These are phyloP conservation scores for Hipposideros larvatus DNA, from an alignment of 2,797 vertebrate genomes.

Conservation along the genomic window DNA sequence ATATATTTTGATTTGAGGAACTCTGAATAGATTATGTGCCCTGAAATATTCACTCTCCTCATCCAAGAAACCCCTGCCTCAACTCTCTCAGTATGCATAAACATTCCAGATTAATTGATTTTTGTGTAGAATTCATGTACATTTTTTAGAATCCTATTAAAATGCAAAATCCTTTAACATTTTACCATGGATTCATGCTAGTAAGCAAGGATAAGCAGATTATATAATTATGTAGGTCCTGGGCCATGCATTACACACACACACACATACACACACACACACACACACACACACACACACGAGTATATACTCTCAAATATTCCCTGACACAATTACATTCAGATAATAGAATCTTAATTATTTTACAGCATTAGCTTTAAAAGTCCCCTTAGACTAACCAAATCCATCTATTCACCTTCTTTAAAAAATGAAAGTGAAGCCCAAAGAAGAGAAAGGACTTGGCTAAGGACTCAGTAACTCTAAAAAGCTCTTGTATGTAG, in stretches of 20 bases:
- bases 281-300: too few relatives aligned
- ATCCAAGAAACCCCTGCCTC: not conserved
- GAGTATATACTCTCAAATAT: not conserved
- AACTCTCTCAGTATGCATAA: not conserved
- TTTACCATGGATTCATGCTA: not conserved
- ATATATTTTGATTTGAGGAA: not conserved
- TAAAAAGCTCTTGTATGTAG: not conserved
- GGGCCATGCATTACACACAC: not conserved
- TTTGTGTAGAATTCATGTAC: not conserved
- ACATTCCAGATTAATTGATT: not conserved
- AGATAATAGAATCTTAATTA: not conserved
- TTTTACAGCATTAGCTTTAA: not conserved
- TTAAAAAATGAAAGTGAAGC: constrained; percentile 13
- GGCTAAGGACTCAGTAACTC: not conserved
- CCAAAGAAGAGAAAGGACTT: not conserved
- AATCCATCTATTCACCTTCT: not conserved
- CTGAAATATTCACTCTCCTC: not conserved
- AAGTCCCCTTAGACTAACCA: not conserved
- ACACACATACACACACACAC: too few relatives aligned
- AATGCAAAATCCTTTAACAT: not conserved
- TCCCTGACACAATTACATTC: not conserved
- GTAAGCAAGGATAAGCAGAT: not conserved
- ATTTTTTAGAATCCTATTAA: not conserved
- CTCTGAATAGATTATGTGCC: not conserved
- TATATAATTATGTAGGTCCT: not conserved